A percentile compares a stretch with the other conserved stretches of the same genome.
These are phyloP conservation scores for Elysia crispata DNA, from an alignment of 2,888 invertebrate species.

Conservation along the genomic window DNA sequence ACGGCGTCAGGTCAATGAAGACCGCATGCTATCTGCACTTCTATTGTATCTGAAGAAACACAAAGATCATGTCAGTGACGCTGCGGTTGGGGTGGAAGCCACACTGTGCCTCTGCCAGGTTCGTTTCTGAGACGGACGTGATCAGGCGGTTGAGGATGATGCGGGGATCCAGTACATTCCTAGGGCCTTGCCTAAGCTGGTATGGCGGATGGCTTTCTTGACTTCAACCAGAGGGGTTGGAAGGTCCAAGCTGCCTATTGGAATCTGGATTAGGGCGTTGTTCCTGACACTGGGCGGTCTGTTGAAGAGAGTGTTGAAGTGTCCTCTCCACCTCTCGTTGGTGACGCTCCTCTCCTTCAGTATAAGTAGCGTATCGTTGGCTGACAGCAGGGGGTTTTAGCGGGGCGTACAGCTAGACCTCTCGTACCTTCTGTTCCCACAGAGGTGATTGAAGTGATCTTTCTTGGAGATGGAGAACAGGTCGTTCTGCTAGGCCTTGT, in stretches of 20 bases:
- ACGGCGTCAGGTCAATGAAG: too few species aligned
- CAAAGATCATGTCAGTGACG: too few species aligned
- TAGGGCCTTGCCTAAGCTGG: conserved; percentile 27
- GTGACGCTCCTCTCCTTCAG: conserved; percentile 31
- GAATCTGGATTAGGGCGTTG: conserved; percentile 12
- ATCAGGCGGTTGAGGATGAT: too few species aligned
- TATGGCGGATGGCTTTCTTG: conserved; percentile 33
- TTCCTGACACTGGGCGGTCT: conserved; percentile 32
- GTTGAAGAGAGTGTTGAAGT: conserved; percentile 48
- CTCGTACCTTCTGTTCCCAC: conserved; percentile 40
- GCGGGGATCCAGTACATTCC: conserved; percentile 48
- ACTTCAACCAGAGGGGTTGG: conserved; percentile 21
- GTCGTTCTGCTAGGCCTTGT: conserved; percentile 25
- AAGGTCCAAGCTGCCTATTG: neutral
- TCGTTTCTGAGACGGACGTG: too few species aligned
- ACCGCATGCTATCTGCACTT: too few species aligned
- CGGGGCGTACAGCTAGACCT: conserved; percentile 30
- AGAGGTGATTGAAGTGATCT: conserved; percentile 30
- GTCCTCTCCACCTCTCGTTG: conserved; percentile 16
- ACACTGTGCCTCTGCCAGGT: too few species aligned
- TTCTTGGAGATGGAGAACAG: conserved; percentile 9
- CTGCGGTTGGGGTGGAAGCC: too few species aligned
- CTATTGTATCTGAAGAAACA: too few species aligned
- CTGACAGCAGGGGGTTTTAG: neutral
- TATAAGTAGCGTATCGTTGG: neutral